Evolutionary conservation across 2,113 vertebrate genomes (phyloP).

Genomic region (Mormyrus lacerda): DNA sequence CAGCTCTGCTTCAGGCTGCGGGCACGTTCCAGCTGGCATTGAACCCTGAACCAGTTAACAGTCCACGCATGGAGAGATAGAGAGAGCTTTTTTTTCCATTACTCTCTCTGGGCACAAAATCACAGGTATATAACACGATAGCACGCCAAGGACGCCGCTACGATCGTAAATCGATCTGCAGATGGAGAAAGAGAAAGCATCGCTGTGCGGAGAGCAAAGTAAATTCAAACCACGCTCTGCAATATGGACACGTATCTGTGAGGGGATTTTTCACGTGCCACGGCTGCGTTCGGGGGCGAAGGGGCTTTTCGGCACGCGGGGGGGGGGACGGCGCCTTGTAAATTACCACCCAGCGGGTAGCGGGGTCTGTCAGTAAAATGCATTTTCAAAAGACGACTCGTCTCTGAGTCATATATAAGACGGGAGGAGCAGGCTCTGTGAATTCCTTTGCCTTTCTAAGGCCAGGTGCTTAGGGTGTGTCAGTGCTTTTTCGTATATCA

Average conservation of each 20-base stretch:
- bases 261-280: neutral
- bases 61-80: neutral
- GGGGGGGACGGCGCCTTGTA: neutral
- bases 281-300: neutral
- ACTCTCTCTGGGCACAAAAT: conserved; percentile 14
- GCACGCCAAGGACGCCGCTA: neutral
- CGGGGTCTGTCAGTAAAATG: neutral
- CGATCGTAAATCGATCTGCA: conserved; percentile 7
- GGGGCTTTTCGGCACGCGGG: neutral
- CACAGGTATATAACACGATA: neutral
- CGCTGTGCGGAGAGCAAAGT: neutral
- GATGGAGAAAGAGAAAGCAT: neutral
- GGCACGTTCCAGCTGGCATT: neutral
- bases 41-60: neutral
- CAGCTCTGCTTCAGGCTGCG: neutral
- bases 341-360: neutral
- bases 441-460: neutral
- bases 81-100: conserved; percentile 19
- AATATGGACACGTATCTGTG: neutral
- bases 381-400: neutral
- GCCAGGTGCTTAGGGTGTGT: neutral
- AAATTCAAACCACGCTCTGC: neutral
- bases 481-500: neutral
- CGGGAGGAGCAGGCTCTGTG: neutral
- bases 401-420: neutral